Conservation (phyloP, 2,113 vertebrate genomes). For the Oryzias javanicus region DNA sequence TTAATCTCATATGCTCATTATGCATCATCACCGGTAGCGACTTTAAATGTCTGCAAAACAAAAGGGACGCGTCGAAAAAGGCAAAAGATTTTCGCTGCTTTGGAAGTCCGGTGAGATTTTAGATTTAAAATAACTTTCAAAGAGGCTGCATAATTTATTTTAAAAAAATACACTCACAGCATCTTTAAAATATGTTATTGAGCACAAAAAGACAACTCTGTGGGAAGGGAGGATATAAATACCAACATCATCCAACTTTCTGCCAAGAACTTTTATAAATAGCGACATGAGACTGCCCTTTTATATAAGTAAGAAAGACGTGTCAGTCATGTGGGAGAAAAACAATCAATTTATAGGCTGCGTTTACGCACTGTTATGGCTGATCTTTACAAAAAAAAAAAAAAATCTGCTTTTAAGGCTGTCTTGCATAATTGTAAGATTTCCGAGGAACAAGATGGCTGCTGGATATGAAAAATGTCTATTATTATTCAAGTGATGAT, state of each 20-base stretch:
- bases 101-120: not conserved
- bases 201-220: slow-evolving; percentile 4
- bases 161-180: slow-evolving; percentile 23
- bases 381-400: not conserved
- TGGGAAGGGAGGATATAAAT: slow-evolving; percentile 26
- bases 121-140: not conserved
- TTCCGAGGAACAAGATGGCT: not conserved
- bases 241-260: slow-evolving; percentile 36
- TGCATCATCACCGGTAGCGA: not conserved
- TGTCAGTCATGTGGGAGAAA: not conserved
- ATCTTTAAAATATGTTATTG: slow-evolving; percentile 9
- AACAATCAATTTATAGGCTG: slow-evolving; percentile 26
- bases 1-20: slow-evolving; percentile 5
- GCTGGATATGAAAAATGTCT: not conserved
- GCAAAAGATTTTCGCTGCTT: slow-evolving; percentile 1
- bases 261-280: slow-evolving; percentile 19
- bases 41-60: slow-evolving; percentile 8
- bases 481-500: not conserved
- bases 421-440: not conserved
- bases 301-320: slow-evolving; percentile 17
- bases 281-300: slow-evolving; percentile 10
- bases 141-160: slow-evolving; percentile 13
- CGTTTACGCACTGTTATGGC: too few species aligned
- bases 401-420: not conserved
- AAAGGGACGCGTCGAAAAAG: slow-evolving; percentile 5